Conservation (phyloP, 2,797 vertebrate species). For the Scolopax bukidnonensis region DNA sequence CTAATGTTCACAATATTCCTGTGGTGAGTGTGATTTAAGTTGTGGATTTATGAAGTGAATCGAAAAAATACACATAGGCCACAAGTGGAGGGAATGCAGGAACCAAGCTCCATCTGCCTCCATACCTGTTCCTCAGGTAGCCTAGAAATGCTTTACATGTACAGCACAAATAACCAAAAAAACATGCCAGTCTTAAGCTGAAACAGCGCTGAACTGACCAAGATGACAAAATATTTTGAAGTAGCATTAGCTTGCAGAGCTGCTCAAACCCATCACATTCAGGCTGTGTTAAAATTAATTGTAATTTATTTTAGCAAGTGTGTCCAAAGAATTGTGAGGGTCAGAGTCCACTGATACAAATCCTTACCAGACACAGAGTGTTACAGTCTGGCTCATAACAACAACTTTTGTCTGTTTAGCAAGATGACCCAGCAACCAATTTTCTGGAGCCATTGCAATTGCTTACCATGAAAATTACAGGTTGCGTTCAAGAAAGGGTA, state of each 20-base stretch:
- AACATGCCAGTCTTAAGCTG: not conserved
- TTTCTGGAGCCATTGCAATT: not conserved
- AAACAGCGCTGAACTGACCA: not conserved
- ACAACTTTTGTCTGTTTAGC: conserved; percentile 33
- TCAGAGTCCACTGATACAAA: not conserved
- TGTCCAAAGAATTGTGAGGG: conserved; percentile 3
- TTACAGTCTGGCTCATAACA: conserved; percentile 6
- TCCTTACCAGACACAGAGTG: not conserved
- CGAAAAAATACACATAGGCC: not conserved
- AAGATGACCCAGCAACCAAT: not conserved
- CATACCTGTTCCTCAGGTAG: not conserved
- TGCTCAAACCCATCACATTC: not conserved
- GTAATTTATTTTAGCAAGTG: conserved; percentile 14
- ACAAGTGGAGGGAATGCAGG: not conserved
- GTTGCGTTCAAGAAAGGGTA: not conserved
- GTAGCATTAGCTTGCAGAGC: not conserved
- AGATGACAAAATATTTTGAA: not conserved
- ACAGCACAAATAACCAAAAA: not conserved
- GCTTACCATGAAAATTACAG: not conserved
- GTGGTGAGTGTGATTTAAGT: not conserved
- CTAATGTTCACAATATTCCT: not conserved
- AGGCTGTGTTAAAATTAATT: conserved; percentile 22
- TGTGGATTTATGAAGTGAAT: not conserved
- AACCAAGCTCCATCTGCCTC: not conserved
- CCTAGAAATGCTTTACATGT: not conserved